Conservation (phyloP, 2,888 invertebrate genomes). For the Sympetrum striolatum region DNA sequence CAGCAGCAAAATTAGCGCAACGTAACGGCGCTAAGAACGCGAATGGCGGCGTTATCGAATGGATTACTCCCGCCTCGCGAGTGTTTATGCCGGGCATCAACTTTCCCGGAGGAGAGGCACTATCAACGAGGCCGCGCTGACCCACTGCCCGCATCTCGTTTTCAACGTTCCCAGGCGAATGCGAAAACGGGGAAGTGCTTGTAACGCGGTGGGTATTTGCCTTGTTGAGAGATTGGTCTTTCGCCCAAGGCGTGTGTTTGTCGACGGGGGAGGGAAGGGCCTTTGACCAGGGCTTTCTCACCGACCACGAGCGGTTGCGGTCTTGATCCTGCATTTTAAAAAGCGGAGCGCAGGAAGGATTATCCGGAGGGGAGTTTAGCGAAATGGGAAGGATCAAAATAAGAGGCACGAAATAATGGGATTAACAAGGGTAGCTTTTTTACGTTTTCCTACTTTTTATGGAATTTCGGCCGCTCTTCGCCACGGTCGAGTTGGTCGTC, state of each 20-base stretch:
- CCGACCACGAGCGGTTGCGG: not conserved
- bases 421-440: not conserved
- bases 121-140: not conserved
- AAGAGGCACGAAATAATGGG: not conserved
- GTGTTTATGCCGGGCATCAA: not conserved
- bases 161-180: not conserved
- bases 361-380: not conserved
- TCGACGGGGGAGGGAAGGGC: not conserved
- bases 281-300: not conserved
- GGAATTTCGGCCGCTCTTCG: not conserved
- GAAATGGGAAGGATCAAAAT: not conserved
- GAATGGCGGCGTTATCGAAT: not conserved
- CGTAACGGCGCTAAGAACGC: not conserved
- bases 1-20: no score
- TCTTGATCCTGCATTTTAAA: not conserved
- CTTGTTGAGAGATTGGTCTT: not conserved
- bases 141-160: not conserved
- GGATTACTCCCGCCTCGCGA: not conserved
- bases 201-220: not conserved
- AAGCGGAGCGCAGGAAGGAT: not conserved
- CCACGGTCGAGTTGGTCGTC: not conserved
- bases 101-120: not conserved
- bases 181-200: not conserved
- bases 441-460: not conserved
- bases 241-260: not conserved